These are phyloP conservation scores for Cnemophilus loriae DNA, from an alignment of 2,113 vertebrate genomes.

Conservation along the genomic window DNA sequence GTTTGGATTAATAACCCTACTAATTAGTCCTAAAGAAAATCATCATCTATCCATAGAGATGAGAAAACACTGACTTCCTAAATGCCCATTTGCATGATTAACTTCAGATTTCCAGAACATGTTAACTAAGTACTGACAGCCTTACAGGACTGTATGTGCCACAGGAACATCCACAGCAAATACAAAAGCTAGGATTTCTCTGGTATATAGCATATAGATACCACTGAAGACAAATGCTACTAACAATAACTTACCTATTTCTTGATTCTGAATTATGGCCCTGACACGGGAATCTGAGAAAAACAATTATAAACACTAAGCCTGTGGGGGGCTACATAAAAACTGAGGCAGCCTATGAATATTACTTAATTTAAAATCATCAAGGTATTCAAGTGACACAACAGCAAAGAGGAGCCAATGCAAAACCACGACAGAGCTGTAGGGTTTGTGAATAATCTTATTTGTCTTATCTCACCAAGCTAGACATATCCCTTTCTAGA, in stretches of 20 bases:
- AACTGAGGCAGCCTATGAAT: not conserved
- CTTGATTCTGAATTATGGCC: not conserved
- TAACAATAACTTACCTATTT: not conserved
- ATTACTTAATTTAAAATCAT: not conserved
- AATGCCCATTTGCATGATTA: constrained; percentile 42
- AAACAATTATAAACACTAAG: not conserved
- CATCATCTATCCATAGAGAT: constrained; percentile 44
- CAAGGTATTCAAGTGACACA: not conserved
- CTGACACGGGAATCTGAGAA: not conserved
- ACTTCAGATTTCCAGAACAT: not conserved
- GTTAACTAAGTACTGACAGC: not conserved
- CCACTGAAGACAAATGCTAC: not conserved
- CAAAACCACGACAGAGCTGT: not conserved
- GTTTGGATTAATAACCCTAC: constrained; percentile 74
- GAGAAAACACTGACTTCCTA: constrained; percentile 56
- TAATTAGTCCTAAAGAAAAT: constrained; percentile 74
- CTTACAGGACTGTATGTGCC: not conserved
- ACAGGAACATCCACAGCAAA: not conserved
- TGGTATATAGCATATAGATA: not conserved
- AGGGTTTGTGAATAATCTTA: not conserved
- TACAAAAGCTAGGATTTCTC: not conserved
- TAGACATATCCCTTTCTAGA: not conserved
- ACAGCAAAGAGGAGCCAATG: not conserved
- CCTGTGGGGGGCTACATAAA: not conserved
- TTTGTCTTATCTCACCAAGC: not conserved